Base-by-base conservation (phyloP, 2,888 invertebrate species). In the Cryptocephalus primarius region DNA sequence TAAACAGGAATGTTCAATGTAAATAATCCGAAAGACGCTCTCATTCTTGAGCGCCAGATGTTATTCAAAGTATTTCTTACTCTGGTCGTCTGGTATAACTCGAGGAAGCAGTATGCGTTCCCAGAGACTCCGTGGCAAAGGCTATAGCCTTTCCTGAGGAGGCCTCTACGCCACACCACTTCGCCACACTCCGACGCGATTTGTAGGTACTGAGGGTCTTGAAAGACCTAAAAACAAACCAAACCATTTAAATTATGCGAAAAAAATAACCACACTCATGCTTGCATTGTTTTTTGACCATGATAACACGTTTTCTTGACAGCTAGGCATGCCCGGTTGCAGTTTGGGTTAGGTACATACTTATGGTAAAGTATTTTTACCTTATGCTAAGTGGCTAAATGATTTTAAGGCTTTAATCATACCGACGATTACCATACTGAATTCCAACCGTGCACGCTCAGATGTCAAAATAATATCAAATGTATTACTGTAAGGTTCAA, bases 81-180 rank as follows among this genome's bases (percentile, higher is more conserved):
- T 65, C 79, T 76, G 1, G 89, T 91, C n/a, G 76, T 72, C 66
- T 87, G 84, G 64, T 80, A 91, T 32, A 92, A 68, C 55, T 80
- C 76, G 44, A 93, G 71, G 63, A 92, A 88, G 8, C 85, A 76
- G 62, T 91, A 92, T 1, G 83, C 89, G 70, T 93, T 93, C 47
- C 92, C 93, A 52, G 88, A 76, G 4, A 86, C 83, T 1, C 93
- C 93, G 63, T 93, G 93, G 62, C 92, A 93, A 13, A 93, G 69
- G 49, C 91, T 87, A 65, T 86, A 90, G 8, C 92, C 90, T 71
- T 91, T 92, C 54, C 75, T 78, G 38, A 88, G 71, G 14, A 93
- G 66, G 4, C 93, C 93, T 54, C 88, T 74, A 45, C 77, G 60
- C 93, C 92, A 93, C 48, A 88, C 76, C 9, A 86, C 77, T 44